Base-by-base conservation (phyloP, 2,797 vertebrate species). In the Lepilemur septentrionalis region DNA sequence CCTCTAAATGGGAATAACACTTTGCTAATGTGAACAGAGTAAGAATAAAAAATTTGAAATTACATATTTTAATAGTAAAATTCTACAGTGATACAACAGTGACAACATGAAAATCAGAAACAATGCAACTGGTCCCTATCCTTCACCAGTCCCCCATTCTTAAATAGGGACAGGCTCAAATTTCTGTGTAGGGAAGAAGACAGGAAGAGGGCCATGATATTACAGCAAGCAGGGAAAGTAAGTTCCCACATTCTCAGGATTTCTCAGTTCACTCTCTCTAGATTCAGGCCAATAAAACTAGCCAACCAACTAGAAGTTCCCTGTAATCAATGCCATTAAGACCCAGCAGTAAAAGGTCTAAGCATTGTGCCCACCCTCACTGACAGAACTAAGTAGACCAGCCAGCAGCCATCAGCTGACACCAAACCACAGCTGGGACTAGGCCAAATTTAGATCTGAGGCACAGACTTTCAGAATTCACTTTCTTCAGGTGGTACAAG, bases 71-170 rank as follows among this genome's bases (percentile, higher is more conserved):
- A 87, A 89, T 20, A 80, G 46, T 89, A 72, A 92, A 84, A 52
- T 63, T 93, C 80, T 90, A 63, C 10, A 79, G 76, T 52, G 89
- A 46, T 38, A 50, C 32, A 80, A 80, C 79, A 81, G 7, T 94
- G 76, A 63, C 91, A 89, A 93, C 35, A 78, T 6, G 23, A 86
- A 94, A 87, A 78, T 59, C 41, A 84, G 35, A 94, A 57, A 89
- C 28, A 89, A 61, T 23, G 8, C 80, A 50, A 65, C 12, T 81
- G 78, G 78, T 5, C 57, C 35, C 7, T 11, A 48, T 11, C 55
- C 43, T 59, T 63, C 15, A 57, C 30, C 22, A 52, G 79, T 59
- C 23, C 86, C 30, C 67, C 52, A 48, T 22, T 80, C 28, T 43
- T 63, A 70, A 82, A 76, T n/a, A 30, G 25, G 15, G 28, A 50